Percentiles rank a stretch among this genome's conserved stretches.
phyloP scores from a whole-genome alignment of 2,797 vertebrate species.

The Hephaestus fuliginosus region DNA sequence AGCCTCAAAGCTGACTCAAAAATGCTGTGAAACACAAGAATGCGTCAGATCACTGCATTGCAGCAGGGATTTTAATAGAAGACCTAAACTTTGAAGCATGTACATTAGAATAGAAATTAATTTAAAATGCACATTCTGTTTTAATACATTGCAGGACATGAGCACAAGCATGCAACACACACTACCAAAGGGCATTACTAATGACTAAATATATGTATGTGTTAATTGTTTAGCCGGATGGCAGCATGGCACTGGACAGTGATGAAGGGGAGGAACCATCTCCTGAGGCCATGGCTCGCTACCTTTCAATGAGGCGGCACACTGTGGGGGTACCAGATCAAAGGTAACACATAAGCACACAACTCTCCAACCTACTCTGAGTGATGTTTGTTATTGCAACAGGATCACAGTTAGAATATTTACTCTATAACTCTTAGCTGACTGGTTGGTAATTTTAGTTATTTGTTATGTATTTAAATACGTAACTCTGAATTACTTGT shows the following conservation, averaged over 20 bases:
- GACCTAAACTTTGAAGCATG: constrained; percentile 12
- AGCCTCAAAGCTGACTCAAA: constrained; percentile 60
- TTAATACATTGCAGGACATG: background rate
- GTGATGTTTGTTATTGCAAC: background rate
- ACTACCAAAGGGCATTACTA: background rate
- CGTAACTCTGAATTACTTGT: background rate
- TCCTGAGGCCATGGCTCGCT: constrained; percentile 97
- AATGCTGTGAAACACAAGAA: constrained; percentile 42
- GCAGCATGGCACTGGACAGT: constrained; percentile 95
- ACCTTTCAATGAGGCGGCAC: constrained; percentile 98
- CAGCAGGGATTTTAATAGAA: constrained; percentile 55
- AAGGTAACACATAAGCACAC: constrained; percentile 84
- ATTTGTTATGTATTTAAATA: background rate
- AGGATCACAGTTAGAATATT: background rate
- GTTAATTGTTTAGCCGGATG: constrained; percentile 87
- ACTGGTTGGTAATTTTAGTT: background rate
- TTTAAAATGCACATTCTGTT: background rate
- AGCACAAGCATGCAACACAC: background rate
- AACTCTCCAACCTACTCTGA: background rate
- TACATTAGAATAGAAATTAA: background rate
- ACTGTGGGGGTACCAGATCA: constrained; percentile 98
- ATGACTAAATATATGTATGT: constrained; percentile 12
- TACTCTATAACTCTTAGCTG: background rate
- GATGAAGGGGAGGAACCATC: constrained; percentile 98
- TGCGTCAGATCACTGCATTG: constrained; percentile 59